Conservation (phyloP, 2,113 vertebrate species). For the Hypomesus transpacificus region DNA sequence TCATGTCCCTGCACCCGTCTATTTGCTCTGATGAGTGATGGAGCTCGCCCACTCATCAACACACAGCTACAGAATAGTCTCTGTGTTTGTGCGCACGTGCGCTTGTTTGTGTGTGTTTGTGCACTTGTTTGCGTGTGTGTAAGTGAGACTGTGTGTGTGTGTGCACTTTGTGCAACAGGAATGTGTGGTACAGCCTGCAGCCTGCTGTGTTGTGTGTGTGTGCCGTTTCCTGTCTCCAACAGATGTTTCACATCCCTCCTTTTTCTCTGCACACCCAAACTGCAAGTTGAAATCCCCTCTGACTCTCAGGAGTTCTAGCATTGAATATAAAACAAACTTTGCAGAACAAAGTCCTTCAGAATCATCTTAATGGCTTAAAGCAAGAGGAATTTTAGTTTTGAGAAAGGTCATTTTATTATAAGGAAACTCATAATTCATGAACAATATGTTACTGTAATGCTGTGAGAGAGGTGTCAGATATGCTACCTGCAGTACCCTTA, state of each 20-base stretch:
- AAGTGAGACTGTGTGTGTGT: neutral
- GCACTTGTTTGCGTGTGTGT: slow-evolving; percentile 20
- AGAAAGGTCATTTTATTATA: too few relatives aligned
- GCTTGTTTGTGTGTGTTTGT: slow-evolving; percentile 17
- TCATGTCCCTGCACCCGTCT: neutral
- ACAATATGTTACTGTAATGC: too few relatives aligned
- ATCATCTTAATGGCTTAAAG: too few relatives aligned
- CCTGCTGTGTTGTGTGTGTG: slow-evolving; percentile 10
- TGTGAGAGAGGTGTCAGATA: too few relatives aligned
- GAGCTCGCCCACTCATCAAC: slow-evolving; percentile 14
- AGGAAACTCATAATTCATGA: too few relatives aligned
- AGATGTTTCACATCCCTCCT: neutral
- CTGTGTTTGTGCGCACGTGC: neutral
- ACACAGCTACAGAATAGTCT: neutral
- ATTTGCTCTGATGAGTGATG: neutral
- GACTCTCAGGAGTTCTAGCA: slow-evolving; percentile 58
- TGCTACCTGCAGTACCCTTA: too few relatives aligned
- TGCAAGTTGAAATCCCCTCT: slow-evolving; percentile 17
- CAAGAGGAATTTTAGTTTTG: too few relatives aligned
- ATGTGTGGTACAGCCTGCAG: slow-evolving; percentile 37
- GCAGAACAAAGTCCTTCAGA: slow-evolving; percentile 31
- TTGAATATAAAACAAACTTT: slow-evolving; percentile 7
- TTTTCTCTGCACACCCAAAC: neutral
- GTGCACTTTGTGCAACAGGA: slow-evolving; percentile 16
- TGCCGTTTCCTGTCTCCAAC: slow-evolving; percentile 15